A percentile compares a stretch with the other conserved stretches of the same genome.
Evolutionary conservation across 2,797 vertebrate species (phyloP).

Genomic region (Sylvilagus floridanus): DNA sequence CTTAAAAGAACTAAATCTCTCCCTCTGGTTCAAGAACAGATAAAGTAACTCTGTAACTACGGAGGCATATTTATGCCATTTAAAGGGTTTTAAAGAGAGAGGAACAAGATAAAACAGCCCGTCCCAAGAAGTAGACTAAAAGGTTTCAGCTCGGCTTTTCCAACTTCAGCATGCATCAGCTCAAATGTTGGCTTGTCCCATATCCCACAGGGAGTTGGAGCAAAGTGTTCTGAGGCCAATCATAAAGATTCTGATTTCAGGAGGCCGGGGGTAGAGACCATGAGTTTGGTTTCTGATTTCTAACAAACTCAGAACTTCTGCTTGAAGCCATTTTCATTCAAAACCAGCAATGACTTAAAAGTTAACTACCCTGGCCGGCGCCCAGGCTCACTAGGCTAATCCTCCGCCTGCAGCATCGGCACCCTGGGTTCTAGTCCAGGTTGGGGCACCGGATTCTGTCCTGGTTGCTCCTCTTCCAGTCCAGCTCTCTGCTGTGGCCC

Average conservation of each 20-base stretch:
- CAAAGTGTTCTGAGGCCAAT: neutral
- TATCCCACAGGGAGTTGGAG: neutral
- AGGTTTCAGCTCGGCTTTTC: conserved; percentile 2
- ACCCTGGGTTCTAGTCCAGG: too few relatives aligned
- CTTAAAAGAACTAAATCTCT: conserved; percentile 34
- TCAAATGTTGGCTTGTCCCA: neutral
- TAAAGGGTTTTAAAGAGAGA: neutral
- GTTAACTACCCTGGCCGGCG: neutral
- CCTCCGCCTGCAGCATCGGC: too few relatives aligned
- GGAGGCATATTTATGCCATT: neutral
- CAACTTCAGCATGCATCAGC: neutral
- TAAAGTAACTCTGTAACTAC: conserved; percentile 43
- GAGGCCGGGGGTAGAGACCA: neutral
- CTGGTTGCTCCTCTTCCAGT: too few relatives aligned
- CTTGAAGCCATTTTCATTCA: conserved; percentile 30
- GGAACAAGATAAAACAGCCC: neutral
- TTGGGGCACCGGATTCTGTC: too few relatives aligned
- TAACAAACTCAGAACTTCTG: neutral
- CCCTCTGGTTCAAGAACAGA: conserved; percentile 18
- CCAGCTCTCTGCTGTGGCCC: too few relatives aligned
- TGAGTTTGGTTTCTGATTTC: conserved; percentile 48
- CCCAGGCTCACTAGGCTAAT: too few relatives aligned
- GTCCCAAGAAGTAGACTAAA: neutral
- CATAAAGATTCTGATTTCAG: conserved; percentile 43
- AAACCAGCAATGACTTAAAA: conserved; percentile 37